A percentile compares a stretch with the other conserved stretches of the same genome.
Evolutionary conservation across 2,797 vertebrate genomes (phyloP).

Genomic region (Danio aesculapii): DNA sequence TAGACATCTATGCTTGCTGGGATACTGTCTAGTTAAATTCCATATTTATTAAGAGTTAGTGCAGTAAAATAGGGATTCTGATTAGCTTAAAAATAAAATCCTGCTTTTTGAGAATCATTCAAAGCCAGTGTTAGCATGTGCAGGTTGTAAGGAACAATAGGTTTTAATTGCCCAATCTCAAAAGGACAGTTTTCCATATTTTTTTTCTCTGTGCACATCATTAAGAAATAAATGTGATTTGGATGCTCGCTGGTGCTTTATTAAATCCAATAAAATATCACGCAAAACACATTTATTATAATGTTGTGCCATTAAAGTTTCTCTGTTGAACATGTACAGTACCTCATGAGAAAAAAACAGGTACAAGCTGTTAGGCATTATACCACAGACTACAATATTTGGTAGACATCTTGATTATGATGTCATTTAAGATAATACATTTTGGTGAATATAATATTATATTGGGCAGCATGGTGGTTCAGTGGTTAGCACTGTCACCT

Average conservation of each 20-base stretch:
- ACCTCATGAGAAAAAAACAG: not conserved
- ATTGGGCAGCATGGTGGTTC: not conserved
- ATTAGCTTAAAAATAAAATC: constrained; percentile 15
- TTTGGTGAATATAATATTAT: not conserved
- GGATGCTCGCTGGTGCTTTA: not conserved
- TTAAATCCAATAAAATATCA: constrained; percentile 9
- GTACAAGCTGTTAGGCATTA: not conserved
- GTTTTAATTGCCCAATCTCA: constrained; percentile 13
- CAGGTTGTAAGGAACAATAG: constrained; percentile 9
- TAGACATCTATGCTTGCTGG: no score
- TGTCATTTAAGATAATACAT: not conserved
- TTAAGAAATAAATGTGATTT: constrained; percentile 12
- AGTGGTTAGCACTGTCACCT: no score
- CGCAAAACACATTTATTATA: not conserved
- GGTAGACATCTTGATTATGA: not conserved
- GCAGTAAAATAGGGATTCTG: constrained; percentile 4
- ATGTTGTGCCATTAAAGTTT: not conserved
- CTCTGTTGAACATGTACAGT: not conserved
- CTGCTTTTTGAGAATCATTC: constrained; percentile 6
- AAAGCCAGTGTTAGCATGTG: not conserved
- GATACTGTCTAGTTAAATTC: constrained; percentile 4
- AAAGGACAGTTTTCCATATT: not conserved
- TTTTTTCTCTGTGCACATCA: not conserved
- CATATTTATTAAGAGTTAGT: not conserved
- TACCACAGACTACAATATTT: not conserved